Evolutionary conservation across 2,113 vertebrate genomes (phyloP).

Genomic region (Paraplagusia blochii): DNA sequence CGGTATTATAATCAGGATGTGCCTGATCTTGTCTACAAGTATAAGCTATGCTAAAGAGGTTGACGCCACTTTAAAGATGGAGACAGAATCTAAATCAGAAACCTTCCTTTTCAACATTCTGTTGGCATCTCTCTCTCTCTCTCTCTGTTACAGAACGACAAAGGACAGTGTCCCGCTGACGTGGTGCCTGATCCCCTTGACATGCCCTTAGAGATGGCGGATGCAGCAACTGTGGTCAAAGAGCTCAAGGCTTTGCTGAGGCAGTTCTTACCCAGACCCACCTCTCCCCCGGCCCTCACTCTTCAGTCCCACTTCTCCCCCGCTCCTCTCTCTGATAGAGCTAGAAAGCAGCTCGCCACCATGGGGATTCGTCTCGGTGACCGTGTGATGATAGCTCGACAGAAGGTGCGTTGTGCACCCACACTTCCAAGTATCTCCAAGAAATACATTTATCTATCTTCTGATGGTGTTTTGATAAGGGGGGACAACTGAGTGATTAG

Average conservation of each 20-base stretch:
- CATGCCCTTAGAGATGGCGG: conserved; percentile 94
- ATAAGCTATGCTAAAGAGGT: too few species aligned
- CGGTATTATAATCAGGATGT: too few species aligned
- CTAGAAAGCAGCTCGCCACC: conserved; percentile 76
- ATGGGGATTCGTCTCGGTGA: conserved; percentile 88
- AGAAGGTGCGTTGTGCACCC: conserved; percentile 82
- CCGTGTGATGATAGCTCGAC: conserved; percentile 92
- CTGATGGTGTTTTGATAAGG: too few species aligned
- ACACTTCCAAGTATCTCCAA: background rate
- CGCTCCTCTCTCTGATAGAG: conserved; percentile 69
- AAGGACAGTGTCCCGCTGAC: conserved; percentile 86
- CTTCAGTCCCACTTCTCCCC: conserved; percentile 69
- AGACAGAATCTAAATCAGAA: too few species aligned
- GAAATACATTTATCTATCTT: background rate
- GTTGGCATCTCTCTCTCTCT: background rate
- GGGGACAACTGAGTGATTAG: too few species aligned
- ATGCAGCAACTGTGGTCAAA: conserved; percentile 87
- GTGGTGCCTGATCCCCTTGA: conserved; percentile 93
- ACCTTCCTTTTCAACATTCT: background rate
- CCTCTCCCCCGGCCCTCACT: conserved; percentile 70
- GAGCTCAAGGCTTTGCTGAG: conserved; percentile 84
- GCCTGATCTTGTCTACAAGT: too few species aligned
- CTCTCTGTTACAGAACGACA: conserved; percentile 82
- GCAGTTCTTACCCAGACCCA: conserved; percentile 78
- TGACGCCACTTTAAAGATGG: too few species aligned